These are phyloP conservation scores for Pachycephus smyrnensis DNA, from an alignment of 2,888 invertebrate species.

Conservation along the genomic window DNA sequence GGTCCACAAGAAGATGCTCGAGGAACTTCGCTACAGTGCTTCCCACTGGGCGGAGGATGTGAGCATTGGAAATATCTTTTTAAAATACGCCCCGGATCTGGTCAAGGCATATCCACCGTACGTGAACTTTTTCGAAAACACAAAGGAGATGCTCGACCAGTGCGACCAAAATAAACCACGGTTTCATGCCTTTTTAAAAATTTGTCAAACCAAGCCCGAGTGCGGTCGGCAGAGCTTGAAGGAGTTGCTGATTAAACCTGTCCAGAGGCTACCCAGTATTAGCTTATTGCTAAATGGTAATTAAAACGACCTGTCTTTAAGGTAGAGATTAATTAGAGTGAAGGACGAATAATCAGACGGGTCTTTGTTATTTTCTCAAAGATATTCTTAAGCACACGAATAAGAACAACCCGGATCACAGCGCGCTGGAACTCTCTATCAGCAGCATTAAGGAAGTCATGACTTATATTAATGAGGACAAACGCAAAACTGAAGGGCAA, in stretches of 20 bases:
- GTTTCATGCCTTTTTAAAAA: conserved; percentile 98
- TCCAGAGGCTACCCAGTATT: conserved; percentile 97
- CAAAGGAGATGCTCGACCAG: conserved; percentile 90
- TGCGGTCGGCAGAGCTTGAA: conserved; percentile 96
- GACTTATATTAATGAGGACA: conserved; percentile 98
- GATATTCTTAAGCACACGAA: conserved; percentile 94
- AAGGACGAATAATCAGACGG: background rate
- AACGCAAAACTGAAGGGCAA: conserved; percentile 95
- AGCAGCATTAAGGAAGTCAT: conserved; percentile 92
- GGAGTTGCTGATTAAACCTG: conserved; percentile 96
- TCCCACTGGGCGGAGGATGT: conserved; percentile 90
- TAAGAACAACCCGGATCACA: conserved; percentile 89
- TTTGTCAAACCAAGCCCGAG: conserved; percentile 93
- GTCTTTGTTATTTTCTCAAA: conserved; percentile 60
- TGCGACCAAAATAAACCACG: conserved; percentile 94
- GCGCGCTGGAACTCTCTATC: conserved; percentile 85
- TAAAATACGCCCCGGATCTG: conserved; percentile 88
- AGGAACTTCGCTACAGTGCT: conserved; percentile 70
- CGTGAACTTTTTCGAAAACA: conserved; percentile 98
- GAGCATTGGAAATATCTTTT: conserved; percentile 88
- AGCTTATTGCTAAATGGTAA: conserved; percentile 92
- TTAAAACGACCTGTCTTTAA: conserved; percentile 43
- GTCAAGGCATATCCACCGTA: conserved; percentile 97
- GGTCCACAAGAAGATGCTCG: conserved; percentile 84
- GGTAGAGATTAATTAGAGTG: background rate